Evolutionary conservation across 2,797 vertebrate species (phyloP).

Genomic region (Buphagus erythrorhynchus): DNA sequence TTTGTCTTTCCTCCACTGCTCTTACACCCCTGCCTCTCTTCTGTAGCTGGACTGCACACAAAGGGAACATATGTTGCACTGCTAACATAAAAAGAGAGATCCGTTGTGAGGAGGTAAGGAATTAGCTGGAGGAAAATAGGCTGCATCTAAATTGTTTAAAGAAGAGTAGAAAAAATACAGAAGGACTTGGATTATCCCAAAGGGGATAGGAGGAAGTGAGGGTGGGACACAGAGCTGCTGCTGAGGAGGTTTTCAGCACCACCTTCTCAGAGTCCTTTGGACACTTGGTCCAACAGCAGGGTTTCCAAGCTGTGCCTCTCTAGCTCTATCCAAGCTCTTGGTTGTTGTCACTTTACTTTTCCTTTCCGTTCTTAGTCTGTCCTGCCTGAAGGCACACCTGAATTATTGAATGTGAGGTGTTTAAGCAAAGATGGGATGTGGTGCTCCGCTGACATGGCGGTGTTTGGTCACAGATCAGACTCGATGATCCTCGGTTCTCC

Average conservation of each 20-base stretch:
- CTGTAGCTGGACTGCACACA: neutral
- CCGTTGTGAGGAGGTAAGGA: neutral
- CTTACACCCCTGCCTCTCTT: neutral
- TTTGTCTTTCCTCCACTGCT: neutral
- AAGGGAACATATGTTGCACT: neutral
- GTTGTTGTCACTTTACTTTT: neutral
- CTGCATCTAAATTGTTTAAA: neutral
- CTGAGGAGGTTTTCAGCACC: neutral
- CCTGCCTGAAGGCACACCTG: neutral
- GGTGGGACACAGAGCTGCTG: neutral
- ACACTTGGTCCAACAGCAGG: neutral
- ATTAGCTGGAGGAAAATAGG: neutral
- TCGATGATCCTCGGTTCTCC: too few relatives aligned
- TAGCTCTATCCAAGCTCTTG: neutral
- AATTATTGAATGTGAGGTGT: neutral
- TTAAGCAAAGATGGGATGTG: too few relatives aligned
- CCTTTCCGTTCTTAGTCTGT: neutral
- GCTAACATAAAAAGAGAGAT: neutral
- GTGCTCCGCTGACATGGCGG: neutral
- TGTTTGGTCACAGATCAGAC: rapidly evolving
- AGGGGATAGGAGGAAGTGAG: neutral
- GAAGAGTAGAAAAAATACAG: neutral
- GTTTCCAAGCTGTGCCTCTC: neutral
- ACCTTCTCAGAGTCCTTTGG: neutral
- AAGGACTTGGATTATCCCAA: neutral